Conservation (phyloP, 2,797 vertebrate genomes). For the Takifugu ocellatus region DNA sequence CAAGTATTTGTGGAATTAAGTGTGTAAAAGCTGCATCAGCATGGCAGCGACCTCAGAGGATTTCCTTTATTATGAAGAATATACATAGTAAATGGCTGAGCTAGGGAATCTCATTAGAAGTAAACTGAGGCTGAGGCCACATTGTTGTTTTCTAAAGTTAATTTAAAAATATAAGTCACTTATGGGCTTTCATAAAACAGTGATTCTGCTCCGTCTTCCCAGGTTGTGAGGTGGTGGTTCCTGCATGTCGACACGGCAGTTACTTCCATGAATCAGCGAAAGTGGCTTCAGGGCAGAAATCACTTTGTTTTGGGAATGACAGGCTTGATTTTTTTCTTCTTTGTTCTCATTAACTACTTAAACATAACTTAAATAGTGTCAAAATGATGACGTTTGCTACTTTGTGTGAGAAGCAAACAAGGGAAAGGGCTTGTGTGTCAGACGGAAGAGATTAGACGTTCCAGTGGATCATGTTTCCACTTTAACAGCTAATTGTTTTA, state of each 20-base stretch:
- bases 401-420: constrained; percentile 18
- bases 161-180: constrained; percentile 60
- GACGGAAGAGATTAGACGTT: constrained; percentile 34
- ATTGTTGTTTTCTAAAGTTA: constrained; percentile 40
- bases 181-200: constrained; percentile 42
- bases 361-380: constrained; percentile 44
- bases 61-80: constrained; percentile 58
- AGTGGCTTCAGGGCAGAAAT: constrained; percentile 39
- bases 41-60: constrained; percentile 53
- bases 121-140: constrained; percentile 57
- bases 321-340: constrained; percentile 24
- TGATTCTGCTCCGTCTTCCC: constrained; percentile 36
- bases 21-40: constrained; percentile 68
- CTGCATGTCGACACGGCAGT: constrained; percentile 45
- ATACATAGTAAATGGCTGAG: constrained; percentile 50
- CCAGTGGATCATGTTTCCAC: constrained; percentile 51
- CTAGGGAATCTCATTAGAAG: constrained; percentile 63
- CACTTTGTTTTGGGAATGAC: constrained; percentile 53
- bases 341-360: constrained; percentile 38
- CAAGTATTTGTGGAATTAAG: constrained; percentile 59
- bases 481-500: constrained; percentile 68
- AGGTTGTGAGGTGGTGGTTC: constrained; percentile 51
- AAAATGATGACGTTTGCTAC: constrained; percentile 31
- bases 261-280: constrained; percentile 41
- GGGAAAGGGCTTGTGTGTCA: constrained; percentile 42